Conservation (phyloP, 2,888 invertebrate genomes). For the Fabriciana adippe region DNA sequence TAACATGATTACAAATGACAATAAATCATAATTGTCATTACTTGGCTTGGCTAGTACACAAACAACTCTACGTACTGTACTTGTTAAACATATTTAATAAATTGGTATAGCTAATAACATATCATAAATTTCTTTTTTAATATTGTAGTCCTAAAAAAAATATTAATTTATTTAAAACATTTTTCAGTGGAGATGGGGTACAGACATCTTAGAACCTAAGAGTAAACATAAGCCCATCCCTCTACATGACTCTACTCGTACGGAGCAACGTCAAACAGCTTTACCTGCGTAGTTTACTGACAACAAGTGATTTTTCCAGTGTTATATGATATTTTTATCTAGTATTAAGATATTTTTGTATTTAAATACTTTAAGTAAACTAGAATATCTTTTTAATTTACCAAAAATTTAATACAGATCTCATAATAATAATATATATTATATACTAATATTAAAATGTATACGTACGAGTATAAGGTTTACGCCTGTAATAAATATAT, state of each 20-base stretch:
- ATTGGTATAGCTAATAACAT: no score
- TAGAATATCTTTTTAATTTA: no score
- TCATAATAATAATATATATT: background rate
- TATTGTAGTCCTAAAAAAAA: background rate
- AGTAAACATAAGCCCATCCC: slow-evolving; percentile 52
- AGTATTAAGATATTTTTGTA: no score
- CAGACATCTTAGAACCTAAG: slow-evolving; percentile 59
- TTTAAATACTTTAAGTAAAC: background rate
- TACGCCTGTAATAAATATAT: background rate
- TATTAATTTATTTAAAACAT: slow-evolving; percentile 27
- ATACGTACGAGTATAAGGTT: background rate
- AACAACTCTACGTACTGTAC: no score
- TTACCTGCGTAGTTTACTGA: slow-evolving; percentile 29
- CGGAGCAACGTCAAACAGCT: slow-evolving; percentile 40
- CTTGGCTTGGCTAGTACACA: no score
- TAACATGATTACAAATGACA: background rate
- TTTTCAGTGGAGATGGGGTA: slow-evolving; percentile 66
- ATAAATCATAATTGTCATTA: no score
- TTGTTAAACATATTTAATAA: no score
- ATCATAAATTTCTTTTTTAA: background rate
- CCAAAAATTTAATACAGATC: slow-evolving; percentile 1
- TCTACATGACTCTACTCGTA: slow-evolving; percentile 51
- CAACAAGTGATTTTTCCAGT: no score
- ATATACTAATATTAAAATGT: background rate
- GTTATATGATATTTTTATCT: no score